These are phyloP conservation scores for Monomorium pharaonis DNA, from an alignment of 1,140 invertebrate genomes.

Conservation along the genomic window DNA sequence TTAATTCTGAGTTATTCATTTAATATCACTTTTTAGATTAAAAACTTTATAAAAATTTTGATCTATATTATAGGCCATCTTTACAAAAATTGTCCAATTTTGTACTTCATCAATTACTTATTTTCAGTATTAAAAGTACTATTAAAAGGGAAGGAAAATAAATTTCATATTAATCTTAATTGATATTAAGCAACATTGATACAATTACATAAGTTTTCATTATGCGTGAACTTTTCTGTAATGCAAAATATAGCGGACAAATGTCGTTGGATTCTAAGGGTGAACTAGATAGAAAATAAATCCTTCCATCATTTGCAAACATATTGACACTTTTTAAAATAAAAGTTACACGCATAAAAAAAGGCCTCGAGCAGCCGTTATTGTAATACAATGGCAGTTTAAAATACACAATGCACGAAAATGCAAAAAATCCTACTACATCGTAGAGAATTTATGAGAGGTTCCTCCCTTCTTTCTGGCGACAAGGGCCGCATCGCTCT, in stretches of 20 bases:
- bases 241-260: neutral
- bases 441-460: neutral
- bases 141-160: neutral
- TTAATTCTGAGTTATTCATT: conserved; percentile 12
- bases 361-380: neutral
- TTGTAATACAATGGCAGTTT: neutral
- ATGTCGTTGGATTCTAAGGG: neutral
- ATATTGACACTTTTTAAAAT: neutral
- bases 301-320: neutral
- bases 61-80: no score
- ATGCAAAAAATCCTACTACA: neutral
- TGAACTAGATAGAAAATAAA: neutral
- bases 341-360: neutral
- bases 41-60: neutral
- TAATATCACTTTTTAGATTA: neutral
- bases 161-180: conserved; percentile 29
- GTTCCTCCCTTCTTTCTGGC: conserved; percentile 51
- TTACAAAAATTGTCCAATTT: no score
- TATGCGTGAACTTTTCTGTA: neutral
- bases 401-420: neutral
- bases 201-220: neutral
- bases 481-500: neutral
- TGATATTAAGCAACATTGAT: neutral
- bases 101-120: no score
- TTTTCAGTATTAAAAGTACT: no score